phyloP scores from a whole-genome alignment of 2,888 invertebrate species.

The Tenthredo amoena region DNA sequence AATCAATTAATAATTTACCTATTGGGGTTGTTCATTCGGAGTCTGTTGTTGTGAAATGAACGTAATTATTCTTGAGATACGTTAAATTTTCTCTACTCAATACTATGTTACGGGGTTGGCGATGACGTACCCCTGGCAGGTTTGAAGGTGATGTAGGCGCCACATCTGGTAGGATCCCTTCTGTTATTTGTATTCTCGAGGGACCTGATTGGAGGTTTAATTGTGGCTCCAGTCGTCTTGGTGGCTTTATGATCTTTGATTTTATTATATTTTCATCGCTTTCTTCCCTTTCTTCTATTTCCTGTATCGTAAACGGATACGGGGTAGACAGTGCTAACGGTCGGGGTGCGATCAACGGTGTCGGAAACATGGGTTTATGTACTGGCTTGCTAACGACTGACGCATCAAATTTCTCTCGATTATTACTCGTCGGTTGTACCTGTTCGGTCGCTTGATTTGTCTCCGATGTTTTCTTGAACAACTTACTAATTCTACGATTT shows the following conservation, averaged over 20 bases:
- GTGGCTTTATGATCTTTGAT: background rate
- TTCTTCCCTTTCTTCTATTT: background rate
- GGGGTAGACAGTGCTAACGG: constrained; percentile 11
- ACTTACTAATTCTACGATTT: background rate
- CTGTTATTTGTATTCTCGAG: background rate
- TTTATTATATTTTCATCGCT: too few species aligned
- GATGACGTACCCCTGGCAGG: background rate
- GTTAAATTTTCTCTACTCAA: background rate
- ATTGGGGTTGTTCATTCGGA: constrained; percentile 20
- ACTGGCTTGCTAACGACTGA: background rate
- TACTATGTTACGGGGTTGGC: background rate
- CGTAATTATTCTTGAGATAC: constrained; percentile 29
- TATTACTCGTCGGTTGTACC: background rate
- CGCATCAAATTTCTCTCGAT: background rate
- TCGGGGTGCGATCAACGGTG: background rate
- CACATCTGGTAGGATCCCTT: background rate
- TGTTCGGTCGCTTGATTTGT: too few species aligned
- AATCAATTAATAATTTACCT: constrained; percentile 34
- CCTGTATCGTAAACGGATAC: background rate
- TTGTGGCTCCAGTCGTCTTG: background rate
- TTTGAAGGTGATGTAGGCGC: background rate
- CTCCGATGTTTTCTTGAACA: background rate
- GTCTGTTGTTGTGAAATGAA: constrained; percentile 47
- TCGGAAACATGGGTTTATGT: background rate
- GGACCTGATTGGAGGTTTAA: too few species aligned